phyloP scores from a whole-genome alignment of 1,140 invertebrate genomes.

The Asobara japonica region DNA sequence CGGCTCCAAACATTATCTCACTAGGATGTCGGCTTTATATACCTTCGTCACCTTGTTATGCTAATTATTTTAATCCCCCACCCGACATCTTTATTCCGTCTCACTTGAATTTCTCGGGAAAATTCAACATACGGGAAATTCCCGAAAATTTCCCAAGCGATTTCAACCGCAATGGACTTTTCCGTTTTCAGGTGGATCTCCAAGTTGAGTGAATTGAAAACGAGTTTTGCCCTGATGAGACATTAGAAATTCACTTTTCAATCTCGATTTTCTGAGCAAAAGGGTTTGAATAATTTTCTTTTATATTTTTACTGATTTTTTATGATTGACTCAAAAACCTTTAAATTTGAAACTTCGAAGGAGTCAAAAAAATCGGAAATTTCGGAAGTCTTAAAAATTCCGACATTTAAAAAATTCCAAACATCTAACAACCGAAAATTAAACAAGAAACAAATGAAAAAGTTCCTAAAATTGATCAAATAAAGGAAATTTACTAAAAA shows the following conservation, averaged over 20 bases:
- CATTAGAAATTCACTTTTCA: neutral
- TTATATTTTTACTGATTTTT: too few relatives aligned
- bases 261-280: too few relatives aligned
- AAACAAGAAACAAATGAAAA: too few relatives aligned
- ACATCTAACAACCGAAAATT: too few relatives aligned
- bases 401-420: too few relatives aligned
- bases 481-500: too few relatives aligned
- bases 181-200: neutral
- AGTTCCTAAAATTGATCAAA: too few relatives aligned
- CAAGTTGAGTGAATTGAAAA: neutral
- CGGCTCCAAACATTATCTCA: neutral
- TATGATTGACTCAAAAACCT: too few relatives aligned
- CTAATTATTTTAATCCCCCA: slow-evolving; percentile 54
- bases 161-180: neutral
- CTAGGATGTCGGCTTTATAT: slow-evolving; percentile 25
- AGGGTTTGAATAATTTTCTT: too few relatives aligned
- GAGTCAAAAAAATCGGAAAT: too few relatives aligned
- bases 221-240: neutral
- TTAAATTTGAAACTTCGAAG: too few relatives aligned
- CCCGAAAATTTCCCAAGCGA: neutral
- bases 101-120: neutral
- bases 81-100: neutral
- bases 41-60: slow-evolving; percentile 51
- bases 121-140: neutral
- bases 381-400: too few relatives aligned